Percentiles rank a stretch among this genome's conserved stretches.
phyloP scores from a whole-genome alignment of 2,113 vertebrate species.

The Chauna torquata region DNA sequence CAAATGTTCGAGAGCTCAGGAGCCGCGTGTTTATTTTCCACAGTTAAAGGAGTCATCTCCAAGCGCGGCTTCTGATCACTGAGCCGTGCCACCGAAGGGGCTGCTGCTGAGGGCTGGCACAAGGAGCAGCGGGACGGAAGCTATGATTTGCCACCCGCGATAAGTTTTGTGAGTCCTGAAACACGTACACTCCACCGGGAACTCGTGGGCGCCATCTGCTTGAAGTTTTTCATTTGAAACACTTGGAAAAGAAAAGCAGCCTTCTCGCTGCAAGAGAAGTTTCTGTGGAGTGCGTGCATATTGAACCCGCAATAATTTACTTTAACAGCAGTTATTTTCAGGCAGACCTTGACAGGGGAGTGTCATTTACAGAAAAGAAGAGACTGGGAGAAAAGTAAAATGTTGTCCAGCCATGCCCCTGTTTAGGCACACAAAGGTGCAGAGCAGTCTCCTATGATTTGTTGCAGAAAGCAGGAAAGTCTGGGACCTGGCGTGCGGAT shows the following conservation, averaged over 20 bases:
- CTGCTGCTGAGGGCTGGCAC: background rate
- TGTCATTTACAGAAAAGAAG: background rate
- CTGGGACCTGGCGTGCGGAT: background rate
- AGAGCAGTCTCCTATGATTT: background rate
- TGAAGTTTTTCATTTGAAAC: background rate
- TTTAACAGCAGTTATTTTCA: background rate
- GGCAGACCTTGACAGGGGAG: background rate
- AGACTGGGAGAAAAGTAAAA: background rate
- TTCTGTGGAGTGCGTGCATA: background rate
- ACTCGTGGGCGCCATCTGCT: slow-evolving; percentile 34
- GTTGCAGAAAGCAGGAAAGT: background rate
- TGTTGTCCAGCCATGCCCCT: background rate
- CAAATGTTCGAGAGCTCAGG: background rate
- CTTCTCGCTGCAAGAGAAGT: background rate
- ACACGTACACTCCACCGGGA: fast-evolving
- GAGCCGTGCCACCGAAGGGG: background rate
- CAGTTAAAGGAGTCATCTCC: background rate
- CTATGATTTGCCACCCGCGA: fast-evolving
- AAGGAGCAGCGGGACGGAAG: background rate
- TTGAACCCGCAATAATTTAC: background rate
- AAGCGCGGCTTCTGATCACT: background rate
- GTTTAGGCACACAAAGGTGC: too few relatives aligned
- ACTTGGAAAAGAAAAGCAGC: background rate
- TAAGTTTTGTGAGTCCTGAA: background rate
- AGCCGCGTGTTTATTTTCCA: fast-evolving